These are phyloP conservation scores for Drosophila simulans DNA, from an alignment of 1,140 invertebrate species.

Conservation along the genomic window DNA sequence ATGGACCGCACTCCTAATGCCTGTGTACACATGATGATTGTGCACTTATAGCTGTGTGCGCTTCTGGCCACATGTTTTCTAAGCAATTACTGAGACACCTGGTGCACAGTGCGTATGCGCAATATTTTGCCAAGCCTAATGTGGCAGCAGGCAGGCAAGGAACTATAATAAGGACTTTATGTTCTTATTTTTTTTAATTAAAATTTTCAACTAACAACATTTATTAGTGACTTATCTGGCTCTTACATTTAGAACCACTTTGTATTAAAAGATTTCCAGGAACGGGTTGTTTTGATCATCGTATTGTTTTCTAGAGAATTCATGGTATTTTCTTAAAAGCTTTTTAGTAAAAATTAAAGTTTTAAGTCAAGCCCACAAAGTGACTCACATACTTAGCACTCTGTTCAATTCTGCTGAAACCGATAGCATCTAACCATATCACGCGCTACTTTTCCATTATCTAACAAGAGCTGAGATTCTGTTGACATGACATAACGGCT, in stretches of 20 bases:
- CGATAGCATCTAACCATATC: slow-evolving; percentile 28
- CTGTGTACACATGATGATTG: slow-evolving; percentile 62
- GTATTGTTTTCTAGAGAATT: neutral
- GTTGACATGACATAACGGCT: slow-evolving; percentile 43
- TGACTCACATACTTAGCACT: slow-evolving; percentile 1
- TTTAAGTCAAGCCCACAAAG: neutral
- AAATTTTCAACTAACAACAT: too few relatives aligned
- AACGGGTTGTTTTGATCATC: too few relatives aligned
- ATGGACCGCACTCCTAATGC: slow-evolving; percentile 75
- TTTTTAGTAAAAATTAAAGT: neutral
- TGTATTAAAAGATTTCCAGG: neutral
- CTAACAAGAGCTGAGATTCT: slow-evolving; percentile 26
- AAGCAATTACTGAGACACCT: slow-evolving; percentile 67
- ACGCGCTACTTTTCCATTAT: slow-evolving; percentile 31
- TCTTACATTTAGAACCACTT: too few relatives aligned
- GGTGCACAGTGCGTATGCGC: slow-evolving; percentile 60
- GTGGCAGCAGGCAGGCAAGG: neutral
- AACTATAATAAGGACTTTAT: neutral
- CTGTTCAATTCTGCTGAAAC: neutral
- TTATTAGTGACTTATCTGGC: too few relatives aligned
- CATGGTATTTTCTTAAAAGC: neutral
- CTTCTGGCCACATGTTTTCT: slow-evolving; percentile 72
- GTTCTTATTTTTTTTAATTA: too few relatives aligned
- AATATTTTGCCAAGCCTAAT: slow-evolving; percentile 33
- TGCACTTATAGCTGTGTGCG: slow-evolving; percentile 41